Conservation (phyloP, 2,888 invertebrate genomes). For the Ectropis crepuscularia region DNA sequence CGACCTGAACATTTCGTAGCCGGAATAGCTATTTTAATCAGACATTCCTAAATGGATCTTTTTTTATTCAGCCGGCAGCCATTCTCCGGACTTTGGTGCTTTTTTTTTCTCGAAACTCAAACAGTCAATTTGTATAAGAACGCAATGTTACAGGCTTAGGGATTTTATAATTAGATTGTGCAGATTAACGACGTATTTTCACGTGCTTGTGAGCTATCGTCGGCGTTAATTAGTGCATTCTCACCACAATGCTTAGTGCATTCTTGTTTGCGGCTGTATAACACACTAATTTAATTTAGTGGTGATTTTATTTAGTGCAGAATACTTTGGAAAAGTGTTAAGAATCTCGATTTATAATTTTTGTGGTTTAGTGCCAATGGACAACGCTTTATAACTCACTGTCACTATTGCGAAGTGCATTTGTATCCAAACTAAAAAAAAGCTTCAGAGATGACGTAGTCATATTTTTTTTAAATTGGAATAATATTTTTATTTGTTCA, state of each 20-base stretch:
- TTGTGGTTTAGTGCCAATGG: too few species aligned
- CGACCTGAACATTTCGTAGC: conserved; percentile 58
- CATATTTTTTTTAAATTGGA: too few species aligned
- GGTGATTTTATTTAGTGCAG: too few species aligned
- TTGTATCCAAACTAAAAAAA: too few species aligned
- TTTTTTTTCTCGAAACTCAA: conserved; percentile 53
- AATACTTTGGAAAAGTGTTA: too few species aligned
- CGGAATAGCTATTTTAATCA: conserved; percentile 72
- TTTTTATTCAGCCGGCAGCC: conserved; percentile 54
- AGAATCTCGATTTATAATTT: too few species aligned
- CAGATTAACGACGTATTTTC: conserved; percentile 39
- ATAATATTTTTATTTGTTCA: too few species aligned
- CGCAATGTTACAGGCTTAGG: conserved; percentile 41
- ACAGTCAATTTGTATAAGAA: conserved; percentile 31
- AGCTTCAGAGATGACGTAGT: too few species aligned
- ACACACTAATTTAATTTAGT: too few species aligned
- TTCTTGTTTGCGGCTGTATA: background rate
- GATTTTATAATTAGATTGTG: conserved; percentile 33
- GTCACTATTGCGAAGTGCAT: too few species aligned
- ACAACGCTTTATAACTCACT: too few species aligned
- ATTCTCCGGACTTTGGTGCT: conserved; percentile 50
- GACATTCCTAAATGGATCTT: conserved; percentile 71
- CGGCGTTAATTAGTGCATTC: conserved; percentile 33
- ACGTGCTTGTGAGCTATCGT: conserved; percentile 42
- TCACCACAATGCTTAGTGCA: background rate